Conservation (phyloP, 2,113 vertebrate species). For the Penelope pileata region DNA sequence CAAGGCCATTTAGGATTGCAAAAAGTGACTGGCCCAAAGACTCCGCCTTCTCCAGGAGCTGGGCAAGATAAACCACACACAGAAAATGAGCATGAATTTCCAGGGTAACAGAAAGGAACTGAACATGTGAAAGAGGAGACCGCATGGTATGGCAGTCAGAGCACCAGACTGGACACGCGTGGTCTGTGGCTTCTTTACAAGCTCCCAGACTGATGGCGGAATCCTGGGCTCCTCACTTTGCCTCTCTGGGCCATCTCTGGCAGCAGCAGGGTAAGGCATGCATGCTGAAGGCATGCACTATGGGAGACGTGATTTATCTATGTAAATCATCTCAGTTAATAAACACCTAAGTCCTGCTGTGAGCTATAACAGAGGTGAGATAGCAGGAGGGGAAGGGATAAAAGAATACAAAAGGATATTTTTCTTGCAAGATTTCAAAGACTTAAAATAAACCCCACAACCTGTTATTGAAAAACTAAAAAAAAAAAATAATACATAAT, state of each 20-base stretch:
- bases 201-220: not conserved
- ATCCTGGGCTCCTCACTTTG: not conserved
- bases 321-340: not conserved
- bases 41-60: rapidly evolving
- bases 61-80: not conserved
- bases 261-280: not conserved
- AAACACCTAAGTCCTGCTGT: not conserved
- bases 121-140: not conserved
- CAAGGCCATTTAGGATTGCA: not conserved
- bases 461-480: not conserved
- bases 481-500: too few species aligned
- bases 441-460: not conserved
- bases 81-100: not conserved
- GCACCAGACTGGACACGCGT: not conserved
- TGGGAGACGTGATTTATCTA: not conserved
- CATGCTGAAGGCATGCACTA: not conserved
- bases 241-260: not conserved
- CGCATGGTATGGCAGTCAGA: not conserved
- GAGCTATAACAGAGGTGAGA: not conserved
- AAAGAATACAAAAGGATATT: not conserved
- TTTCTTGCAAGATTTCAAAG: not conserved
- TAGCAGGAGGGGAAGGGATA: not conserved
- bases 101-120: not conserved
- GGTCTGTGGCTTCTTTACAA: not conserved
- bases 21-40: not conserved